A percentile compares a stretch with the other conserved stretches of the same genome.
These are phyloP conservation scores for Argyra leucocephala DNA, from an alignment of 2,888 invertebrate genomes.

Conservation along the genomic window DNA sequence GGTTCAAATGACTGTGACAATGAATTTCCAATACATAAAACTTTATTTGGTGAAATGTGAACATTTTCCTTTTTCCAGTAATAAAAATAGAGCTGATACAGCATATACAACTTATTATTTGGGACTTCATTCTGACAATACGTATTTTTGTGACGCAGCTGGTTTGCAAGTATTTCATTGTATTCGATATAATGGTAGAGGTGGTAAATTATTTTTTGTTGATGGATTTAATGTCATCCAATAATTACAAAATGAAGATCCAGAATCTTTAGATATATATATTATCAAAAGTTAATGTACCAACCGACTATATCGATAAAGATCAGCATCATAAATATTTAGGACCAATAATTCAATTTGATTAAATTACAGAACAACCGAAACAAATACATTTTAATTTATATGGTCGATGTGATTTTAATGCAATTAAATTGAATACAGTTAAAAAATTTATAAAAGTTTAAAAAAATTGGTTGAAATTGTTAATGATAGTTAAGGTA, in stretches of 20 bases:
- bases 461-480: slow-evolving; percentile 48
- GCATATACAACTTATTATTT: slow-evolving; percentile 61
- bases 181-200: slow-evolving; percentile 48
- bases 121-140: slow-evolving; percentile 66
- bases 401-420: slow-evolving; percentile 60
- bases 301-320: slow-evolving; percentile 58
- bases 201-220: slow-evolving; percentile 64
- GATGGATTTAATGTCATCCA: slow-evolving; percentile 64
- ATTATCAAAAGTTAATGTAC: slow-evolving; percentile 50
- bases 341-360: slow-evolving; percentile 51
- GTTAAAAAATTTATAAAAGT: slow-evolving; percentile 53
- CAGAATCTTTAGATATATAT: slow-evolving; percentile 50
- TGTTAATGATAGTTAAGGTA: slow-evolving; percentile 46
- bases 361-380: slow-evolving; percentile 48
- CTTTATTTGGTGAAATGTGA: slow-evolving; percentile 68
- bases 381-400: slow-evolving; percentile 62
- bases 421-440: slow-evolving; percentile 46
- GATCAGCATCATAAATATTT: slow-evolving; percentile 49
- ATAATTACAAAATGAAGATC: slow-evolving; percentile 47
- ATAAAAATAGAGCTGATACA: slow-evolving; percentile 56
- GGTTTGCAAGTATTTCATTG: slow-evolving; percentile 58
- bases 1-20: no score
- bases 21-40: slow-evolving; percentile 58
- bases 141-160: slow-evolving; percentile 65
- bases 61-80: no score